These are phyloP conservation scores for Drosophila macrospina DNA, from an alignment of 2,888 invertebrate species.

Conservation along the genomic window DNA sequence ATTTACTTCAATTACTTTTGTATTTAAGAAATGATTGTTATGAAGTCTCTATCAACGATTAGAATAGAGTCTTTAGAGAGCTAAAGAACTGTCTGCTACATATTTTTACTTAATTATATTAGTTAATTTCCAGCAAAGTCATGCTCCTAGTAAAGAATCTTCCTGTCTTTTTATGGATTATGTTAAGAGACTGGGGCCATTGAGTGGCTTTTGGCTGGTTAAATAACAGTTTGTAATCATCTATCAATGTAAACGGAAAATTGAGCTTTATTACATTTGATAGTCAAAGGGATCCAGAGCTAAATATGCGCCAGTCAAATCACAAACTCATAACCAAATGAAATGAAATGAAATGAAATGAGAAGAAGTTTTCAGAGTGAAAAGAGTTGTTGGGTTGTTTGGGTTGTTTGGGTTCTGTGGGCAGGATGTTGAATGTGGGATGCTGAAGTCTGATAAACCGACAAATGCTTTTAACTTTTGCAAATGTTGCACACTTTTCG, in stretches of 20 bases:
- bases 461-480: slow-evolving; percentile 74
- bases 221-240: slow-evolving; percentile 8
- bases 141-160: too few relatives aligned
- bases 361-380: slow-evolving; percentile 31
- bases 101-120: too few relatives aligned
- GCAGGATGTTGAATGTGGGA: slow-evolving; percentile 7
- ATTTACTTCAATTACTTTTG: too few relatives aligned
- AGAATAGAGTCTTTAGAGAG: too few relatives aligned
- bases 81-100: too few relatives aligned
- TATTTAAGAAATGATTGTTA: too few relatives aligned
- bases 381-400: slow-evolving; percentile 29
- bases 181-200: not conserved
- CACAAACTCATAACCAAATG: slow-evolving; percentile 44
- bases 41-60: too few relatives aligned
- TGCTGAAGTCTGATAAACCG: slow-evolving; percentile 47
- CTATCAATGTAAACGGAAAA: slow-evolving; percentile 3
- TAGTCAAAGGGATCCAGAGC: slow-evolving; percentile 3
- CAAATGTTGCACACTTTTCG: slow-evolving; percentile 71
- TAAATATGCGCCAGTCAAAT: slow-evolving; percentile 25
- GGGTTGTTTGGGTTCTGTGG: slow-evolving; percentile 12
- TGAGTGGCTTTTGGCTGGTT: slow-evolving; percentile 8
- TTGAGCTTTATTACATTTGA: slow-evolving; percentile 15
- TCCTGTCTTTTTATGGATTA: not conserved
- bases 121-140: too few relatives aligned
- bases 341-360: slow-evolving; percentile 46